Evolutionary conservation across 2,888 invertebrate species (phyloP).

Genomic region (Eupithecia tripunctaria): DNA sequence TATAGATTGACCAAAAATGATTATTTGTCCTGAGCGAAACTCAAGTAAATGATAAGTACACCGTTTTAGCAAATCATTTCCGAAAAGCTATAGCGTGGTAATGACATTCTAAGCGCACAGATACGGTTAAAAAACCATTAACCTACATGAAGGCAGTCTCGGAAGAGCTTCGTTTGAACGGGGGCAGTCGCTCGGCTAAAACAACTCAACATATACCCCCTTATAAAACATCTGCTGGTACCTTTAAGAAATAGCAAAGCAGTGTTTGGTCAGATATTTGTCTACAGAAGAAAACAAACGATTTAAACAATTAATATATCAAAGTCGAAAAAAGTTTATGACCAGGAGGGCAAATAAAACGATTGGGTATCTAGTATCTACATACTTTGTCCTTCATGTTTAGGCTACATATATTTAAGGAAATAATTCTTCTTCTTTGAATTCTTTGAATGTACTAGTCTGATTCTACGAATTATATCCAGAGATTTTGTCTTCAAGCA

Average conservation of each 20-base stretch:
- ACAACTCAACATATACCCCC: neutral
- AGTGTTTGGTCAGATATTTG: neutral
- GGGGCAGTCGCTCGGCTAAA: constrained; percentile 3
- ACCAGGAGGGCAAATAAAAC: too few relatives aligned
- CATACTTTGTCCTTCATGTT: too few relatives aligned
- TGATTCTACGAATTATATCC: too few relatives aligned
- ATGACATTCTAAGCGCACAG: constrained; percentile 16
- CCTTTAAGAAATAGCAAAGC: neutral
- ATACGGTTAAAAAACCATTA: constrained; percentile 33
- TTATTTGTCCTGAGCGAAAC: neutral
- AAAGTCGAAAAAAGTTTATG: neutral
- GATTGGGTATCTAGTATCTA: too few relatives aligned
- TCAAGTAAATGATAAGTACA: neutral
- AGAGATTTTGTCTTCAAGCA: neutral
- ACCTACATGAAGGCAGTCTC: constrained; percentile 19
- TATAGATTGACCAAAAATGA: neutral
- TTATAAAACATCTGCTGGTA: neutral
- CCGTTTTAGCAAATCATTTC: neutral
- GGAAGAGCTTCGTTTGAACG: constrained; percentile 8
- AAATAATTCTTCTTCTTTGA: too few relatives aligned
- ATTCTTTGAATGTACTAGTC: too few relatives aligned
- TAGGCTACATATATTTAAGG: too few relatives aligned
- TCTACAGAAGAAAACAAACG: neutral
- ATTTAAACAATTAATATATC: neutral
- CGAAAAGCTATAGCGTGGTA: constrained; percentile 20